Evolutionary conservation across 2,797 vertebrate species (phyloP), one percentile per base, ranked within the genome.

Genomic region (Clarias laeviceps): DNA sequence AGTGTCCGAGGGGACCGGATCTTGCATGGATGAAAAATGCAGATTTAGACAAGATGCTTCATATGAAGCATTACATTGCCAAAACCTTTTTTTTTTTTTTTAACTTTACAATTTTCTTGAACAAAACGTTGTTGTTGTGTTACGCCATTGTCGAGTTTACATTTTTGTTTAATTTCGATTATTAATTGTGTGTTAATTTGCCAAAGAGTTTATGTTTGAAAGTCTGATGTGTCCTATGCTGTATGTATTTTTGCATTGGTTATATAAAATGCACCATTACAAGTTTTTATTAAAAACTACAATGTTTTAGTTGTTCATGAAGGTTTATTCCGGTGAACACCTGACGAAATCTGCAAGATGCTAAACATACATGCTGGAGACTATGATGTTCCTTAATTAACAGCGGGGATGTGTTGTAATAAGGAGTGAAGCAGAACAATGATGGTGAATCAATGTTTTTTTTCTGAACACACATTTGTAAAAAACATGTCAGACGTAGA

Each of bases 191-290:
- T 93, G 87, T 95, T 89, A 54, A 88, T 89, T 92, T 94, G 93
- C 95, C 95, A 96, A 96, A 96, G 95, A 95, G 88, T 70, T 77
- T 83, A 50, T 73, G 72, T 84, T 88, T 78, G 79, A 80, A 80
- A 77, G 45, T 73, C 82, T 80, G 22, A 87, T 82, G 84, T 85
- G 79, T 82, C 83, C 40, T 86, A 85, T 84, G 78, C 68, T 88
- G 84, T 89, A 85, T 34, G 32, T 84, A 32, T 77, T 82, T 85
- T 86, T 89, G 87, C 80, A 84, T 87, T 89, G 86, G 87, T 80
- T 85, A 87, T 83, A 89, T 85, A 32, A 77, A 84, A 88, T 85
- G 77, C 85, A 34, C 40, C 70, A 76, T 85, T 88, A 86, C 22
- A 82, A 20, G 34, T 88, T 89, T 89, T 88, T 86, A 84, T 73